Evolutionary conservation across 2,797 vertebrate species (phyloP).

Genomic region (Balearica regulorum): DNA sequence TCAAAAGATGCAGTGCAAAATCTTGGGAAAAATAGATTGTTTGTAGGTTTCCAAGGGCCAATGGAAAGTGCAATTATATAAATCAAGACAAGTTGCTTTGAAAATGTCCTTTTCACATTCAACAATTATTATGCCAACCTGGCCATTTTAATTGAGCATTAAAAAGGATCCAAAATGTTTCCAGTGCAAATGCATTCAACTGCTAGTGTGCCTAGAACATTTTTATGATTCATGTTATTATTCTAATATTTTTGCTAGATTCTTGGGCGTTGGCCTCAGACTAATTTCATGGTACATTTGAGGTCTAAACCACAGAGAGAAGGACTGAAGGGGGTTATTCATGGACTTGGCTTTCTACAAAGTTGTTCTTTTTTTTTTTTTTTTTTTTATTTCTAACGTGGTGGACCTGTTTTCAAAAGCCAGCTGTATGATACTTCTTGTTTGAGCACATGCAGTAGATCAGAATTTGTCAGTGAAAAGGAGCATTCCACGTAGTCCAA

Average conservation of each 20-base stretch:
- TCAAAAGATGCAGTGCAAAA: neutral
- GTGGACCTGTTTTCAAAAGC: neutral
- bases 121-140: neutral
- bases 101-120: constrained; percentile 3
- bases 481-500: neutral
- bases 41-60: neutral
- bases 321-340: neutral
- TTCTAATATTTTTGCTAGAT: neutral
- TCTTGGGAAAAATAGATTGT: neutral
- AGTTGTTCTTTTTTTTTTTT: neutral
- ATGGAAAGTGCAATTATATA: neutral
- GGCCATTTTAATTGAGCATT: neutral
- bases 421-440: neutral
- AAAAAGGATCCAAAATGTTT: neutral
- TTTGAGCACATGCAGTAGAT: neutral
- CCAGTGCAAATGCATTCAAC: neutral
- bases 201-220: neutral
- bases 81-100: neutral
- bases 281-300: neutral
- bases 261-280: neutral
- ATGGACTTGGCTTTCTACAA: neutral
- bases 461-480: constrained; percentile 1
- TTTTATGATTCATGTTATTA: neutral
- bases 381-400: fast-evolving
- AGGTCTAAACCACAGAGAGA: neutral